Base-by-base conservation (phyloP, 2,888 invertebrate genomes). In the Byasa hedistus region DNA sequence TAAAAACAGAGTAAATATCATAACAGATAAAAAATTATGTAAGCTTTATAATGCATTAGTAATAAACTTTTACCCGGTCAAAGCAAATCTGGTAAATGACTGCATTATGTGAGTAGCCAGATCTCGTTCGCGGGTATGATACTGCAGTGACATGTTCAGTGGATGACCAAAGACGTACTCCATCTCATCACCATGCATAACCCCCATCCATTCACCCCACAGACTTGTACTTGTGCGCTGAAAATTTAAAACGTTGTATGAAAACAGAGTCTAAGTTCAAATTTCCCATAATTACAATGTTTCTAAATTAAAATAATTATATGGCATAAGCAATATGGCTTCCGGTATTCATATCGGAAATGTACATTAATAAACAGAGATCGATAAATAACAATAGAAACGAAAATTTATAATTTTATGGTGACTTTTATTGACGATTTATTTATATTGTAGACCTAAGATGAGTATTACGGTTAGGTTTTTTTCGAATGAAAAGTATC, bases 131-230 rank as follows among this genome's bases (percentile, higher is more conserved):
- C 96, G 94, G 27, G 95, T 94, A 81, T 96, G 96, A 92, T 98
- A 99, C 84, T 96, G 95, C 74, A 96, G 93, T 19, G 97, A 96
- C 92, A 94, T 94, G 91, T 98, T 97, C 78, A 98, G 91, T 1
- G 99, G 99, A 84, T 98, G 97, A 3, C 99, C 99, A 82, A 99
- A 99, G 75, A 98, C 97, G 89, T 98, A 99, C 85, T 98, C 98
- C 81, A 99, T 98, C 90, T 99, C 99, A 81, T 99, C 99, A 0
- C 98, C 99, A 73, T 99, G 99, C 94, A 99, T 95, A 69, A 98
- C 98, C 0, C 99, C 99, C 98, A 99, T 99, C 99, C 99, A 99
- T 81, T 97, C 95, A 32, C 98, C 99, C 99, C 99, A 99, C 54
- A 97, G 93, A 78, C 98, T 98, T 61, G 96, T 96, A 84, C 96